phyloP scores from a whole-genome alignment of 2,888 invertebrate species.

The Rhaphigaster nebulosa region DNA sequence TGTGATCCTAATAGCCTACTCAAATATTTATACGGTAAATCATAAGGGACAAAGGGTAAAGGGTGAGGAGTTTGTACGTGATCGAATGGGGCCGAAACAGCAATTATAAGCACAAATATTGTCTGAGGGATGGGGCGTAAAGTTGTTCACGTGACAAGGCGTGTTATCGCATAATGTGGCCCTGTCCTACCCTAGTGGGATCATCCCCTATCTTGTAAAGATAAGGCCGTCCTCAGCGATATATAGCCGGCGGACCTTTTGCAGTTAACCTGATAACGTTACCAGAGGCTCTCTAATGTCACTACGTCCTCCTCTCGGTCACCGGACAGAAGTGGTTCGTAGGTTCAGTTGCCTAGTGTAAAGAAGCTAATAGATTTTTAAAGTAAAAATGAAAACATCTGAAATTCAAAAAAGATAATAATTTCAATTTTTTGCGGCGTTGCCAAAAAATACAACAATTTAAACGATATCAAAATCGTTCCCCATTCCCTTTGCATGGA shows the following conservation, averaged over 20 bases:
- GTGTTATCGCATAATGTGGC: conserved; percentile 52
- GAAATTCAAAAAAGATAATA: too few species aligned
- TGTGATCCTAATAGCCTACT: conserved; percentile 50
- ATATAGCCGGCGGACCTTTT: conserved; percentile 12
- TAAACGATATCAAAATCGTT: too few species aligned
- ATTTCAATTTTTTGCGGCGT: too few species aligned
- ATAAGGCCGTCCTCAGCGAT: conserved; percentile 22
- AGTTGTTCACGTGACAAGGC: conserved; percentile 47
- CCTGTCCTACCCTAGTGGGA: conserved; percentile 22
- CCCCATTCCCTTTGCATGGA: too few species aligned
- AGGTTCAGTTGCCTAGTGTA: neutral
- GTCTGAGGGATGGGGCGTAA: conserved; percentile 25
- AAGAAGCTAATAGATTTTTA: too few species aligned
- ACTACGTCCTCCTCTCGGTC: neutral
- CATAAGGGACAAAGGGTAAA: conserved; percentile 52
- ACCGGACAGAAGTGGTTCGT: neutral
- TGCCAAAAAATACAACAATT: too few species aligned
- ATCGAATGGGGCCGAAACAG: conserved; percentile 43
- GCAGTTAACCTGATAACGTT: neutral
- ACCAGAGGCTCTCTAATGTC: neutral
- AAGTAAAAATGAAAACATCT: too few species aligned
- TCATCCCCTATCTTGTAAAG: conserved; percentile 39
- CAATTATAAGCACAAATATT: conserved; percentile 52
- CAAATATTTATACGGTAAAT: conserved; percentile 58
- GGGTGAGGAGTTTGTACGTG: conserved; percentile 37